These are phyloP conservation scores for Catostylus mosaicus DNA, from an alignment of 30 jellyfish, hydroid and myxozoan species.

Conservation along the genomic window DNA sequence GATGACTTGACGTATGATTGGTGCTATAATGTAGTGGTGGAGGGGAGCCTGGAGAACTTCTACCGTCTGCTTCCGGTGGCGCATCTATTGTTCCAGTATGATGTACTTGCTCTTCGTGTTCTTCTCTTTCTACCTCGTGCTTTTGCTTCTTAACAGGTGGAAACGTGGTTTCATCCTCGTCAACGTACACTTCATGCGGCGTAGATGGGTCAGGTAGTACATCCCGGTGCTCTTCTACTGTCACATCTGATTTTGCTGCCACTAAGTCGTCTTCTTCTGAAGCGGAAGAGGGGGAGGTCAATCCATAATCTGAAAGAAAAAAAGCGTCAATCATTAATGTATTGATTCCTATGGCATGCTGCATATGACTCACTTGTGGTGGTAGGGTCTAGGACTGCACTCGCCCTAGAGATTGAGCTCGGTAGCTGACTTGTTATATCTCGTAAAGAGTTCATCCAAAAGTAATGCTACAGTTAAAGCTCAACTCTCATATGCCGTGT, in stretches of 20 bases:
- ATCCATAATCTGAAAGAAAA: constrained; percentile 29
- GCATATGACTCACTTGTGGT: too few relatives aligned
- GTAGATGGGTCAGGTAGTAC: constrained; percentile 9
- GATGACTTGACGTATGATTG: constrained; percentile 18
- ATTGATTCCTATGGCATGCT: too few relatives aligned
- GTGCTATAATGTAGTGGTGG: constrained; percentile 6
- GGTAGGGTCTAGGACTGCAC: too few relatives aligned
- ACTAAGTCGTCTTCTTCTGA: constrained; percentile 37
- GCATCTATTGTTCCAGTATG: constrained; percentile 1
- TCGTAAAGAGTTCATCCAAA: too few relatives aligned
- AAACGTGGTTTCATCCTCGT: constrained; percentile 1
- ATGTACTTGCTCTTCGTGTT: background rate
- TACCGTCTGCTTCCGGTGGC: constrained; percentile 11
- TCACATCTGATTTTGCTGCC: constrained; percentile 4
- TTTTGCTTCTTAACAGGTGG: constrained; percentile 28
- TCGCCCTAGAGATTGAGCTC: too few relatives aligned
- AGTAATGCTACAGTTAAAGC: too few relatives aligned
- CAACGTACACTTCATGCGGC: background rate
- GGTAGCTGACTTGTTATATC: too few relatives aligned
- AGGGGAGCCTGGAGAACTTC: constrained; percentile 21
- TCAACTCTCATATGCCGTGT: too few relatives aligned
- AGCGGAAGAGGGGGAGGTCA: constrained; percentile 33
- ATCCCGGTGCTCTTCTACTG: constrained; percentile 1
- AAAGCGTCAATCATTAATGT: too few relatives aligned
- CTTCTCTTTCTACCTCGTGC: background rate